phyloP scores from a whole-genome alignment of 2,113 vertebrate genomes.

The Corythaeola cristata region DNA sequence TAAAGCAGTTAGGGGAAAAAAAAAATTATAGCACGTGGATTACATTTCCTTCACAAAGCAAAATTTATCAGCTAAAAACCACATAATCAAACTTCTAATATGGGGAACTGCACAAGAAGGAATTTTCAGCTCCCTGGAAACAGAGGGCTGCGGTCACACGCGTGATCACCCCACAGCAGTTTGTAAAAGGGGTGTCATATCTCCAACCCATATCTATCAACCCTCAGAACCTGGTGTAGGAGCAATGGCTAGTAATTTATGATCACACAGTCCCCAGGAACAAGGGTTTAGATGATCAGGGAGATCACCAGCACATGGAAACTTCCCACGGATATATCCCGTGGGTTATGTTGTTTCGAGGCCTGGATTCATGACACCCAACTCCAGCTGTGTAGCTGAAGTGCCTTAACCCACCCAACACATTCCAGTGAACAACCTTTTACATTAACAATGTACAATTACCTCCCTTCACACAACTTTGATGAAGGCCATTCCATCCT shows the following conservation, averaged over 20 bases:
- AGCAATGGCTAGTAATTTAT: neutral
- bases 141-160: neutral
- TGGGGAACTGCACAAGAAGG: neutral
- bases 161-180: neutral
- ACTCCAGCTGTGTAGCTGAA: neutral
- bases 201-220: fast-evolving
- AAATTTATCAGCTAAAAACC: neutral
- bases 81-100: neutral
- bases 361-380: neutral
- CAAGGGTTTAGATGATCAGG: neutral
- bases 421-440: neutral
- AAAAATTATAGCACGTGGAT: neutral
- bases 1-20: neutral
- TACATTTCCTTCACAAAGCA: neutral
- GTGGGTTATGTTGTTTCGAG: fast-evolving
- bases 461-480: neutral
- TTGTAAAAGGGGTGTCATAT: neutral
- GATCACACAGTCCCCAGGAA: neutral
- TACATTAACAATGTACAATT: neutral
- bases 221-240: neutral
- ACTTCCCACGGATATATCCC: neutral
- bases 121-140: neutral
- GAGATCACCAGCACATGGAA: neutral
- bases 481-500: neutral
- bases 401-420: neutral